Percentiles rank a stretch among this genome's conserved stretches.
These are phyloP conservation scores for Oscheius onirici DNA, from an alignment of 2,888 invertebrate species.

Conservation along the genomic window DNA sequence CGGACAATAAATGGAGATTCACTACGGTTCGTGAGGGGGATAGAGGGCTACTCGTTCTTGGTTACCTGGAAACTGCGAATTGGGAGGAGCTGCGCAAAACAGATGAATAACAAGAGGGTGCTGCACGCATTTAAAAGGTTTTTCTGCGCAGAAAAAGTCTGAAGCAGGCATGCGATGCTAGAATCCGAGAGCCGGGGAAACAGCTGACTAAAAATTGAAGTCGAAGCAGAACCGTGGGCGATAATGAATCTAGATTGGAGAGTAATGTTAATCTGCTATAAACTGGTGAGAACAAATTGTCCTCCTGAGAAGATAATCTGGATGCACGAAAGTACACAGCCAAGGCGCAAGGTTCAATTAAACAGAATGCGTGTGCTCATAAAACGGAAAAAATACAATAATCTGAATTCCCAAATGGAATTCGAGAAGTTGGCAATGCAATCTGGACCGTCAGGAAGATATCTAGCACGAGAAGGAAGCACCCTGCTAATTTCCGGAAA, in stretches of 20 bases:
- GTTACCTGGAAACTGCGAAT: constrained; percentile 3
- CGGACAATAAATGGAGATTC: constrained; percentile 57
- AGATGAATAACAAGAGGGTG: constrained; percentile 16
- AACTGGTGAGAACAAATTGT: neutral
- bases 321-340: neutral
- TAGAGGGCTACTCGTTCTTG: neutral
- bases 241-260: constrained; percentile 1
- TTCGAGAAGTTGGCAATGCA: neutral
- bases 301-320: neutral
- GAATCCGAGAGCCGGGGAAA: neutral
- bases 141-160: neutral
- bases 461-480: no score
- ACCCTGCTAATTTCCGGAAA: neutral
- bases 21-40: constrained; percentile 41
- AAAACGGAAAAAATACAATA: constrained; percentile 12
- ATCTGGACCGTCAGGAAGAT: neutral
- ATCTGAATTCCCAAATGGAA: neutral
- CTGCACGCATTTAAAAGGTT: neutral
- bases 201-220: neutral
- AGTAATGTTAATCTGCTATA: constrained; percentile 2
- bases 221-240: constrained; percentile 4
- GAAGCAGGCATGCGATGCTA: neutral
- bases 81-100: neutral
- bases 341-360: neutral
- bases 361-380: neutral